Evolutionary conservation across 1,140 invertebrate genomes (phyloP).

Genomic region (Hydropsyche tenuis): DNA sequence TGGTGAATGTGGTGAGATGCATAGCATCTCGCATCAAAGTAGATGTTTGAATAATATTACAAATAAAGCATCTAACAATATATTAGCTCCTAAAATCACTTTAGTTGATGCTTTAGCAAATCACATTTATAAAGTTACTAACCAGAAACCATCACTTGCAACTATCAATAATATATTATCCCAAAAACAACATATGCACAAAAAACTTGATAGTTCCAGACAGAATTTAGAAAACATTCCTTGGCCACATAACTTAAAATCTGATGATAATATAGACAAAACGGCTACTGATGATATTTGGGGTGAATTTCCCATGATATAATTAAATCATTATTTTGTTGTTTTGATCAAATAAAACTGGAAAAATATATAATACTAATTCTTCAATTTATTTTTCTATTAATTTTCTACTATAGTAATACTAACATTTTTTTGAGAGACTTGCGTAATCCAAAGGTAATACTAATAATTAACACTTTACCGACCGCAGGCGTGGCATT

Average conservation of each 20-base stretch:
- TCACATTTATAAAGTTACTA: slow-evolving; percentile 63
- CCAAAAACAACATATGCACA: slow-evolving; percentile 55
- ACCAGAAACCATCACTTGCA: slow-evolving; percentile 61
- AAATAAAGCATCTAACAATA: slow-evolving; percentile 50
- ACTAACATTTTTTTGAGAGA: no score
- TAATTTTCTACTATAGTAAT: no score
- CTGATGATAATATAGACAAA: slow-evolving; percentile 3
- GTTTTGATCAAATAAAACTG: no score
- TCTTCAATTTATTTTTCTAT: no score
- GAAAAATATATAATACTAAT: no score
- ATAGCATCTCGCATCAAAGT: slow-evolving; percentile 2
- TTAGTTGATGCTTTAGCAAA: slow-evolving; percentile 59
- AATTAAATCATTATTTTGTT: neutral
- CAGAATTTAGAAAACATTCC: slow-evolving; percentile 1
- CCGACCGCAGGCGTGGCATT: no score
- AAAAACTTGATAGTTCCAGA: neutral
- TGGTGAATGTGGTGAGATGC: slow-evolving; percentile 38
- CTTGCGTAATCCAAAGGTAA: no score
- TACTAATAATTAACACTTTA: no score
- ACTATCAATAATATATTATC: slow-evolving; percentile 60
- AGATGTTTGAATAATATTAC: slow-evolving; percentile 45
- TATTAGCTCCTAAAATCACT: slow-evolving; percentile 59
- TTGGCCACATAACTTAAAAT: slow-evolving; percentile 1
- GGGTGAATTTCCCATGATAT: slow-evolving; percentile 6
- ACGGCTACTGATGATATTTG: slow-evolving; percentile 9